Percentiles rank a stretch among this genome's conserved stretches.
phyloP scores from a whole-genome alignment of 2,888 invertebrate species.

The Tenthredo livida region DNA sequence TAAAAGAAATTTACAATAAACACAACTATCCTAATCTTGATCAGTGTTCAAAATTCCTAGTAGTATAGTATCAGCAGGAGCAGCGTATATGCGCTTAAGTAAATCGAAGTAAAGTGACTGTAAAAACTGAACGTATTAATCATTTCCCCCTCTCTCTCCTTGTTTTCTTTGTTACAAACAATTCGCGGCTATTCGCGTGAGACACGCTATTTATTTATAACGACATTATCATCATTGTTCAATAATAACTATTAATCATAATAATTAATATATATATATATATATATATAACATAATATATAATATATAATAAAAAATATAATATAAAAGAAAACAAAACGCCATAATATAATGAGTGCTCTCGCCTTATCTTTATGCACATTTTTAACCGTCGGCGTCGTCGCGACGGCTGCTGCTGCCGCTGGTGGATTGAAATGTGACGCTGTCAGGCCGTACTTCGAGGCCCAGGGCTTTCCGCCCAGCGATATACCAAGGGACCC shows the following conservation, averaged over 20 bases:
- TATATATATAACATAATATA: too few species aligned
- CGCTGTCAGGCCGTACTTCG: slow-evolving; percentile 78
- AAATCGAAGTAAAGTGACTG: too few species aligned
- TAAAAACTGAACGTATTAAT: neutral
- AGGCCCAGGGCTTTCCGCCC: slow-evolving; percentile 78
- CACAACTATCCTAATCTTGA: neutral
- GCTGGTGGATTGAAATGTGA: slow-evolving; percentile 76
- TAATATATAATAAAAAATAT: too few species aligned
- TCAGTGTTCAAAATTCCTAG: neutral
- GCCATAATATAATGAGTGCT: slow-evolving; percentile 65
- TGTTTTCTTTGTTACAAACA: too few species aligned
- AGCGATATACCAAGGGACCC: slow-evolving; percentile 80
- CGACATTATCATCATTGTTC: too few species aligned
- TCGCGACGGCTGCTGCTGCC: slow-evolving; percentile 60
- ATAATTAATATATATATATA: too few species aligned
- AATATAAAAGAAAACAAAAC: neutral
- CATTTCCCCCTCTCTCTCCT: neutral
- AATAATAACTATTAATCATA: too few species aligned
- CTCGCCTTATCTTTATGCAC: slow-evolving; percentile 65
- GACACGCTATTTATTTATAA: too few species aligned
- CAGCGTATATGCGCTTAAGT: too few species aligned
- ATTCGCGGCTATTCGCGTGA: too few species aligned
- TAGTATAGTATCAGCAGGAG: neutral
- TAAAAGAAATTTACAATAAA: neutral
- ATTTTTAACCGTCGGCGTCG: slow-evolving; percentile 68